These are phyloP conservation scores for Parascotia fuliginaria DNA, from an alignment of 2,888 invertebrate species.

Conservation along the genomic window DNA sequence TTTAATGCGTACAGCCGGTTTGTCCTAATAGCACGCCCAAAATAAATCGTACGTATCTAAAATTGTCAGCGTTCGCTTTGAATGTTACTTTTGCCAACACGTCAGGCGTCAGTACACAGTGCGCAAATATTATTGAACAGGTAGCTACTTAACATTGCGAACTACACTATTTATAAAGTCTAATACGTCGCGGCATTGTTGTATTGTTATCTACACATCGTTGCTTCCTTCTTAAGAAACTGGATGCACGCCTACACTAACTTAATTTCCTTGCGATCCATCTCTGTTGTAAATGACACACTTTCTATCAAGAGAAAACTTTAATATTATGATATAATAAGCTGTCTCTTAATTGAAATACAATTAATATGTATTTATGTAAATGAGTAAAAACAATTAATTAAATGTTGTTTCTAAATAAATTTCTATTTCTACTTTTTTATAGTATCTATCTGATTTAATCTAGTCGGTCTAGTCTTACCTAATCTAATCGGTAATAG, in stretches of 20 bases:
- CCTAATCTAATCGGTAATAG: no score
- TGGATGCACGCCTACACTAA: conserved; percentile 61
- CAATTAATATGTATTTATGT: no score
- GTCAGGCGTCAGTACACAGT: conserved; percentile 22
- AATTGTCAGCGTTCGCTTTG: conserved; percentile 9
- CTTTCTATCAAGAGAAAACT: background rate
- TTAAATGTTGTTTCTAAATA: no score
- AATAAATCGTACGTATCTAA: conserved; percentile 11
- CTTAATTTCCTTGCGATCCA: conserved; percentile 63
- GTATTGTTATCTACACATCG: conserved; percentile 72
- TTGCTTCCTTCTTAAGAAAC: conserved; percentile 72
- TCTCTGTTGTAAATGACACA: conserved; percentile 40
- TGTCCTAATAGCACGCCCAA: background rate
- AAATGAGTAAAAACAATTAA: no score
- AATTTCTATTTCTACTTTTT: no score
- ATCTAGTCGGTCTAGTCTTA: no score
- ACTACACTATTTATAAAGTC: conserved; percentile 80
- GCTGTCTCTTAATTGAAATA: no score
- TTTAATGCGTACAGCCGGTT: background rate
- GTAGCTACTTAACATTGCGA: conserved; percentile 56
- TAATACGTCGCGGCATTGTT: conserved; percentile 78
- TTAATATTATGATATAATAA: background rate
- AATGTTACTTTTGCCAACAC: conserved; percentile 35
- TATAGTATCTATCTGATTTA: no score
- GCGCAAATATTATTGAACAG: conserved; percentile 47